Conservation (phyloP, 35 echinoderm and acorn worm genomes). For the Ophioderma brevispina region DNA sequence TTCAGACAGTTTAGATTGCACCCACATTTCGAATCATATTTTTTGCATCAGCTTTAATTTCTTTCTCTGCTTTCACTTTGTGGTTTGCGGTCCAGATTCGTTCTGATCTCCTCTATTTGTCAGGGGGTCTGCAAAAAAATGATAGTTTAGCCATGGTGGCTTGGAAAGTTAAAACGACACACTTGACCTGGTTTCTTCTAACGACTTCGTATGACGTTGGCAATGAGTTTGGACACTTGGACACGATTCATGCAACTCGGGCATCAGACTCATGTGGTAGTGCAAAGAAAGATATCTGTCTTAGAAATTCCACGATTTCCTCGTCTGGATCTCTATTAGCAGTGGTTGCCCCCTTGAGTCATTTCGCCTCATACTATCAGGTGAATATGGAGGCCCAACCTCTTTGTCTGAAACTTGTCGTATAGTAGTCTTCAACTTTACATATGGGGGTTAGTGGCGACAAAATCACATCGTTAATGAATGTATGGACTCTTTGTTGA, state of each 20-base stretch:
- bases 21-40: conserved; percentile 7
- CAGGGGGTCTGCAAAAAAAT: conserved; percentile 37
- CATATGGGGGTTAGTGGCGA: conserved; percentile 42
- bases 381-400: conserved; percentile 52
- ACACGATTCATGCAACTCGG: conserved; percentile 67
- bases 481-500: conserved; percentile 52
- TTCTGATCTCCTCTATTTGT: neutral
- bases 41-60: neutral
- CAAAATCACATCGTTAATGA: conserved; percentile 65
- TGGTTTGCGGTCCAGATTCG: too few species aligned
- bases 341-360: conserved; percentile 65
- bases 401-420: conserved; percentile 58
- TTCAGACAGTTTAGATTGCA: neutral
- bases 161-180: conserved; percentile 87
- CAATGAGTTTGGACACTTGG: conserved; percentile 61
- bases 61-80: neutral
- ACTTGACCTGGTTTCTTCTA: conserved; percentile 67
- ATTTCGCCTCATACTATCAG: conserved; percentile 58
- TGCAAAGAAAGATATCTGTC: conserved; percentile 28
- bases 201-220: conserved; percentile 77
- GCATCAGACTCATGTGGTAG: conserved; percentile 32
- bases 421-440: conserved; percentile 69
- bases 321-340: conserved; percentile 41
- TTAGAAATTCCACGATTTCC: conserved; percentile 45
- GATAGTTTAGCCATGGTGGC: conserved; percentile 45